Conservation (phyloP, 1,140 invertebrate species). For the Ericerus pela region DNA sequence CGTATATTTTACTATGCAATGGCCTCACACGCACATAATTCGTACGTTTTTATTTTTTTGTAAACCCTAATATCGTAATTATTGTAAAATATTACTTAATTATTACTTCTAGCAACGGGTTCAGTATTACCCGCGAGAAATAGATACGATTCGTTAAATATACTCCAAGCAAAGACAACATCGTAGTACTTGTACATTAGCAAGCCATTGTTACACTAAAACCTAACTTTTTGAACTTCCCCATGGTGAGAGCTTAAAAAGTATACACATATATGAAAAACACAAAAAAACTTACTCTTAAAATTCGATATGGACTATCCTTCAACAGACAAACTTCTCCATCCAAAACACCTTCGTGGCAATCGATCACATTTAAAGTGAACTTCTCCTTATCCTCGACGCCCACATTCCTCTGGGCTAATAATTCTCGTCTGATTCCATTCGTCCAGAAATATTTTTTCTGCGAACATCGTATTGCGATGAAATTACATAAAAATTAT, state of each 20-base stretch:
- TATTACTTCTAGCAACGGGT: background rate
- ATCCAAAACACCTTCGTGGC: slow-evolving; percentile 10
- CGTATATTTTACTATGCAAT: too few species aligned
- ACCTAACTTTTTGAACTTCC: background rate
- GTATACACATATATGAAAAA: background rate
- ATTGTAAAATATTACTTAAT: too few species aligned
- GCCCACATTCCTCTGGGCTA: background rate
- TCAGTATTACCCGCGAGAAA: background rate
- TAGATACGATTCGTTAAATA: background rate
- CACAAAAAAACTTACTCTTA: slow-evolving; percentile 37
- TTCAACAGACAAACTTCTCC: slow-evolving; percentile 42
- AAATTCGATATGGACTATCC: slow-evolving; percentile 47
- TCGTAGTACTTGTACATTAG: slow-evolving; percentile 5
- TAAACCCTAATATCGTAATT: too few species aligned
- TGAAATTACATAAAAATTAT: too few species aligned
- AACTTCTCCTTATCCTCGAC: background rate
- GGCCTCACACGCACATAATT: too few species aligned
- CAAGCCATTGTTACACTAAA: slow-evolving; percentile 13
- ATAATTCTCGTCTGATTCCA: background rate
- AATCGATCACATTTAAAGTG: background rate
- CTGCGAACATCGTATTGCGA: too few species aligned
- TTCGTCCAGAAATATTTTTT: background rate
- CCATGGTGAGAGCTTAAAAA: background rate
- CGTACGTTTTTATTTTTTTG: too few species aligned
- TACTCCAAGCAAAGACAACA: background rate